Conservation (phyloP, 2,113 vertebrate species). For the Acrocephalus kingi region DNA sequence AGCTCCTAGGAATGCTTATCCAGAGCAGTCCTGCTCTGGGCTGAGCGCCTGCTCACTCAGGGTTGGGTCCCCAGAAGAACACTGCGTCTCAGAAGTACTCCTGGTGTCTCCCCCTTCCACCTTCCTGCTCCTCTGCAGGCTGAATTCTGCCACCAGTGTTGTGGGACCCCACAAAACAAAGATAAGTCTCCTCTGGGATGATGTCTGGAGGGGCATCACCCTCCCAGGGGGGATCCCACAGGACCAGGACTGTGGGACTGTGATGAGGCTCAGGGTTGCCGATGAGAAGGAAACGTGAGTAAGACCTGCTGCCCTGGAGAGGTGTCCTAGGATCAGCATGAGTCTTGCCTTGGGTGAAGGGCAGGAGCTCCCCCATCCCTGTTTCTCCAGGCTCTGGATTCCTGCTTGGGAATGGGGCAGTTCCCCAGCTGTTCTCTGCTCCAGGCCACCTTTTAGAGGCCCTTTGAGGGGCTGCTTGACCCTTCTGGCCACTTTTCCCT, state of each 20-base stretch:
- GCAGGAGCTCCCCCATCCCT: background rate
- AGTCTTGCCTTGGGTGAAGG: background rate
- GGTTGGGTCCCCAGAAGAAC: background rate
- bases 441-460: background rate
- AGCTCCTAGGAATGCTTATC: background rate
- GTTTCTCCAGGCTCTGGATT: background rate
- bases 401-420: background rate
- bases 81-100: background rate
- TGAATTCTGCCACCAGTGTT: background rate
- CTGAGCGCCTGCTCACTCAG: background rate
- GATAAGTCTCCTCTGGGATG: background rate
- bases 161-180: background rate
- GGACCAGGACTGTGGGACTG: background rate
- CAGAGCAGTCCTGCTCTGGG: background rate
- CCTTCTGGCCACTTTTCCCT: background rate
- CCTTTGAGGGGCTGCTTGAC: no score
- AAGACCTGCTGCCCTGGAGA: background rate
- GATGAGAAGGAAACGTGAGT: background rate
- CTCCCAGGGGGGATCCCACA: background rate
- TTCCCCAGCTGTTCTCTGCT: background rate
- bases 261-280: background rate
- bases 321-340: fast-evolving
- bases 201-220: no score
- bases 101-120: background rate
- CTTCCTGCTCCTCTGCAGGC: background rate